Base-by-base conservation (phyloP, 2,888 invertebrate genomes). In the Fragum whitleyi region DNA sequence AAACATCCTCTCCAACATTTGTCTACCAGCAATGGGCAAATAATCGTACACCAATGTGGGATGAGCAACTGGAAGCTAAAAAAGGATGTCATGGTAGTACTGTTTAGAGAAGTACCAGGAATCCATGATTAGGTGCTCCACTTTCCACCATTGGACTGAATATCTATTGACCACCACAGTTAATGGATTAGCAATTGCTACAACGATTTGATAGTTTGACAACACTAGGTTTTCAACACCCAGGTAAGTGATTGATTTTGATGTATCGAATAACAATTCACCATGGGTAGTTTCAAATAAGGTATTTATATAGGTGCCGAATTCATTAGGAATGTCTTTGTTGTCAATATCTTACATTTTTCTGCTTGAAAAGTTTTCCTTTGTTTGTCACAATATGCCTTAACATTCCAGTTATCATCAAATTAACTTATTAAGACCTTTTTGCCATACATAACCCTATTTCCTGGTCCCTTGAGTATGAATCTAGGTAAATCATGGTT, bases 301-400 rank as follows among this genome's bases (percentile, higher is more conserved):
- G 11, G 32, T 29, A 55, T 70, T 79, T 79, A 78, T 81, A 65
- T 76, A 79, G 82, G 82, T 79, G 78, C 69, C 55, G 55, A 72
- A 70, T 53, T 57, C 65, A n/a, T 47, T 51, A 59, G 79, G 79
- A 79, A 79, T 83, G 69, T 70, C 71, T 77, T 83, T 77, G 76
- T 79, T n/a, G 47, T n/a, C 53, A 39, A 53, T 76, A 74, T 79
- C 79, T 71, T 57, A 74, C 76, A 77, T 73, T 83, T 83, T 79
- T 79, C 79, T 61, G 77, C 79, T 71, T 83, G 75, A 79, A 32
- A 73, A 42, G 65, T 68, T 69, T 57, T 76, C 42, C 19, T 73
- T 83, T 83, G 79, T 83, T 77, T 83, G 77, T 74, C 79, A 55
- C 67, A 71, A 59, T 74, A 65, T 79, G 71, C 74, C 70, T 71